These are phyloP conservation scores for Palythoa grandis DNA, from an alignment of 92 coral and sea anemone species.

Conservation along the genomic window DNA sequence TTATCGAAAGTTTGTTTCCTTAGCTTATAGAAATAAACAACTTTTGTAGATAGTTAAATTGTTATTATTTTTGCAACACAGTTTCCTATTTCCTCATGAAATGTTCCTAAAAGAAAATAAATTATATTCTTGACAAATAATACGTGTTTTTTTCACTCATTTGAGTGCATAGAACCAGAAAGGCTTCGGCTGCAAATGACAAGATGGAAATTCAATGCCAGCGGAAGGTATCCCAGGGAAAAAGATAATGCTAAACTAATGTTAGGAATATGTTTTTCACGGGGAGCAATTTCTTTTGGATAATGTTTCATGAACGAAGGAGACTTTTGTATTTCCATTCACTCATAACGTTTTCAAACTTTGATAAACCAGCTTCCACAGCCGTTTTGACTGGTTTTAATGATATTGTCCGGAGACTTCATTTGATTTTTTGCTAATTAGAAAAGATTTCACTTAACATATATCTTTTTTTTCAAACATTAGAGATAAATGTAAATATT, in stretches of 20 bases:
- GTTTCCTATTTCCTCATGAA: not conserved
- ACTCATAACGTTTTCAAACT: too few species aligned
- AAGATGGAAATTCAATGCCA: not conserved
- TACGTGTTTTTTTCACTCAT: not conserved
- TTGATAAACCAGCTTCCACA: too few species aligned
- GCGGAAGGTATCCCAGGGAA: not conserved
- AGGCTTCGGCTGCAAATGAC: not conserved
- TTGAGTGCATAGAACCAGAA: not conserved
- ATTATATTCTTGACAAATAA: not conserved
- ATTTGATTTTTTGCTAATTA: too few species aligned
- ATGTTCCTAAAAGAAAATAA: not conserved
- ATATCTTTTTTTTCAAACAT: too few species aligned
- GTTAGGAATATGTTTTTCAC: not conserved
- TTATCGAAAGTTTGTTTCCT: constrained; percentile 18
- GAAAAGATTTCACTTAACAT: too few species aligned
- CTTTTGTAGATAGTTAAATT: not conserved
- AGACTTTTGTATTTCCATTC: not conserved
- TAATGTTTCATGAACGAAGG: not conserved
- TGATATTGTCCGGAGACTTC: too few species aligned
- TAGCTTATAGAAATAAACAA: constrained; percentile 20
- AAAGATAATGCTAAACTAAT: not conserved
- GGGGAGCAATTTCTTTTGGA: not conserved
- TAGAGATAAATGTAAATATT: too few species aligned
- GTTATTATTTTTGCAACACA: not conserved
- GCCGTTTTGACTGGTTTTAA: too few species aligned